A percentile compares a stretch with the other conserved stretches of the same genome.
These are phyloP conservation scores for Aleadryas rufinucha DNA, from an alignment of 2,113 vertebrate genomes.

Conservation along the genomic window DNA sequence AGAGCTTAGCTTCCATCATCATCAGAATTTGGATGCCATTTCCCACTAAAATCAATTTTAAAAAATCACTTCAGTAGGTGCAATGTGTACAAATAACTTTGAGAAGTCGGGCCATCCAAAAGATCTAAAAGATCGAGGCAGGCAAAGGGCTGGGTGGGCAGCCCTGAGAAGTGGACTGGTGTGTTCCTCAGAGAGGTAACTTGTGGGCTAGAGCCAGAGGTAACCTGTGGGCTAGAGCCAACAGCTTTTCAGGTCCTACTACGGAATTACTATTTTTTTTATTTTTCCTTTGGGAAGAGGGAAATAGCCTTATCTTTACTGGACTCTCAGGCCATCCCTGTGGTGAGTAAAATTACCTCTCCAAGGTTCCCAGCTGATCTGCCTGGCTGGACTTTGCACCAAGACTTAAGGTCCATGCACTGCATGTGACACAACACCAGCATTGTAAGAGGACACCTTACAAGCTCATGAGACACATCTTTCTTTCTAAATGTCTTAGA, in stretches of 20 bases:
- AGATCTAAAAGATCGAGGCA: background rate
- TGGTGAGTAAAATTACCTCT: background rate
- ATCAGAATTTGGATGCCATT: background rate
- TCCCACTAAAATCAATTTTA: background rate
- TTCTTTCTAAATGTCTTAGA: background rate
- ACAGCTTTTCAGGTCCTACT: background rate
- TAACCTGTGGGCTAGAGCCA: background rate
- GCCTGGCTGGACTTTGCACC: background rate
- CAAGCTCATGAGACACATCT: background rate
- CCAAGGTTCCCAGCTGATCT: background rate
- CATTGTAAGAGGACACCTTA: background rate
- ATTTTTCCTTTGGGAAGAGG: background rate
- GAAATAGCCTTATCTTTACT: background rate
- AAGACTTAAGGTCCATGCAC: background rate
- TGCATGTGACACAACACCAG: background rate
- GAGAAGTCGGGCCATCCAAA: background rate
- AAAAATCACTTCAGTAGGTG: background rate
- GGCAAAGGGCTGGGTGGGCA: background rate
- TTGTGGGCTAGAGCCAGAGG: background rate
- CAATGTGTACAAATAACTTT: background rate
- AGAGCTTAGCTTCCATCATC: background rate
- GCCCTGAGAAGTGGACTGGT: background rate
- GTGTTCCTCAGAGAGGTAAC: background rate
- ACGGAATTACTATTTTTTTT: fast-evolving
- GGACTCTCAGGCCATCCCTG: background rate